Evolutionary conservation across 1,140 invertebrate genomes (phyloP).

Genomic region (Heliconius eleuchia): DNA sequence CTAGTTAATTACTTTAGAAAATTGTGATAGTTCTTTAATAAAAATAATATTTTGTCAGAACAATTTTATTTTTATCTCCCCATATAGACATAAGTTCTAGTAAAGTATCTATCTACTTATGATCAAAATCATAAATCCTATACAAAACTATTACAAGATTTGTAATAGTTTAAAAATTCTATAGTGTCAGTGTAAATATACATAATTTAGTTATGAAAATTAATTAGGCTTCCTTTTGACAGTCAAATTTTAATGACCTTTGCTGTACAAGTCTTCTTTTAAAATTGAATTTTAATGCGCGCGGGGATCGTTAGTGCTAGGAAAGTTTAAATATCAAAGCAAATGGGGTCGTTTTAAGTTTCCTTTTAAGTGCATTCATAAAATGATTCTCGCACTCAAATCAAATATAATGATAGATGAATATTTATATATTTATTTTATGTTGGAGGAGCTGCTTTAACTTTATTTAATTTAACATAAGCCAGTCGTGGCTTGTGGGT

Average conservation of each 20-base stretch:
- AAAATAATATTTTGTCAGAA: no score
- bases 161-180: no score
- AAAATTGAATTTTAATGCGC: neutral
- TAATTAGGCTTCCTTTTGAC: conserved; percentile 17
- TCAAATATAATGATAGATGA: neutral
- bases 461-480: neutral
- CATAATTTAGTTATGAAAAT: conserved; percentile 2
- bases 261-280: neutral
- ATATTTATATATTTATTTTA: neutral
- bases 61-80: no score
- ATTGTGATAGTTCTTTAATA: no score
- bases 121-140: no score
- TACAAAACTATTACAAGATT: no score
- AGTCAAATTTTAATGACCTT: conserved; percentile 23
- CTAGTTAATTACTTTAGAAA: no score
- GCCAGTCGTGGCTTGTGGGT: no score
- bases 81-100: no score
- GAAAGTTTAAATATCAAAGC: conserved; percentile 11
- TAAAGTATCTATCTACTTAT: no score
- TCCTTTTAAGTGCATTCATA: neutral
- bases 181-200: neutral
- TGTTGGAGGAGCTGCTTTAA: neutral
- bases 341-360: conserved; percentile 1
- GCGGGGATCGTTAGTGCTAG: conserved; percentile 16
- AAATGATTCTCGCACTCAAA: neutral